Percentiles rank a stretch among this genome's conserved stretches.
Evolutionary conservation across 2,888 invertebrate genomes (phyloP).

Genomic region (Agrochola litura): DNA sequence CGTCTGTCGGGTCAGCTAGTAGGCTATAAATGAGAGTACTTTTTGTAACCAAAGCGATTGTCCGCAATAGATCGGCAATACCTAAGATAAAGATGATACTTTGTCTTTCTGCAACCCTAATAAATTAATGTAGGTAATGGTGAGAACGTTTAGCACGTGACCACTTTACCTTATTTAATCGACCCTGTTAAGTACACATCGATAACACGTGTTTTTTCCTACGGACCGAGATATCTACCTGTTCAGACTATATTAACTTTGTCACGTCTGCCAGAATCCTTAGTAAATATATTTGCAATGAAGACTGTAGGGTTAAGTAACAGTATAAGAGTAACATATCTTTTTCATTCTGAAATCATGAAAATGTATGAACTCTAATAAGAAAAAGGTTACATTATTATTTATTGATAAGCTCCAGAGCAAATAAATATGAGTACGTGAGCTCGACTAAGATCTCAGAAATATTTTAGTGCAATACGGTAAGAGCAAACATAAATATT

Average conservation of each 20-base stretch:
- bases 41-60: conserved; percentile 11
- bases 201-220: conserved; percentile 32
- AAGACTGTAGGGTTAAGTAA: conserved; percentile 1
- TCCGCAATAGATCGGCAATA: conserved; percentile 17
- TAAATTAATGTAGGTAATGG: conserved; percentile 52
- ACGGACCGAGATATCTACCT: conserved; percentile 11
- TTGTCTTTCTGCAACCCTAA: conserved; percentile 43
- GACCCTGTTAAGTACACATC: conserved; percentile 40
- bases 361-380: conserved; percentile 40
- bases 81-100: conserved; percentile 41
- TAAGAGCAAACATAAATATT: conserved; percentile 58
- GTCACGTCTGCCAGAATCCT: neutral
- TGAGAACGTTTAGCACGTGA: conserved; percentile 54
- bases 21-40: conserved; percentile 5
- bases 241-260: neutral
- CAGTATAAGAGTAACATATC: conserved; percentile 8
- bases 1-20: too few relatives aligned
- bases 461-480: conserved; percentile 60
- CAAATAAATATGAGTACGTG: conserved; percentile 39
- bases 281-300: conserved; percentile 26
- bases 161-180: conserved; percentile 37
- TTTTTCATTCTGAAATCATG: conserved; percentile 31
- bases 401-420: conserved; percentile 51
- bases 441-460: conserved; percentile 29
- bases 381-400: conserved; percentile 48